Base-by-base conservation (phyloP, 2,113 vertebrate species). In the Danio rerio region DNA sequence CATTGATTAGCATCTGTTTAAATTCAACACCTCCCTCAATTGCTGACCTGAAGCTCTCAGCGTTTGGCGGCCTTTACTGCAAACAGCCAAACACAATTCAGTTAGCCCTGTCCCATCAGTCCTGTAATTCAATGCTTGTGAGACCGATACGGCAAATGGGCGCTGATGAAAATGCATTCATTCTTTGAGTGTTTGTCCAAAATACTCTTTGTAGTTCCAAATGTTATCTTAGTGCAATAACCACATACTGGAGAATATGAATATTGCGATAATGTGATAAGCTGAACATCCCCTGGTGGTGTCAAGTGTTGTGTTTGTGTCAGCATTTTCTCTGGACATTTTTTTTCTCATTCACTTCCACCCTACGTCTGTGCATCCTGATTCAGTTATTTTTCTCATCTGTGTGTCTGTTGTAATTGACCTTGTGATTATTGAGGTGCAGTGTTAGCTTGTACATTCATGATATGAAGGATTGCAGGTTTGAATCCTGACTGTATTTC, bases 1-100 rank as follows among this genome's bases (percentile, higher is more conserved):
- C 58, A 40, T 78, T 47, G 20, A 52, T 21, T 59, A 52, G 49
- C 7, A 1, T 74, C 59, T 84, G 62, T 84, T 58, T 86, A 78
- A 82, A 83, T 80, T 79, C 40, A 80, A 74, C 74, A 74, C 63
- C 47, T 84, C 62, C 80, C 75, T 42, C 65, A 50, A 79, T 82
- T 68, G 59, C 66, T 49, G 73, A 43, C 78, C 50, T 82, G 61
- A 68, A 66, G 73, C 80, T 85, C 42, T 78, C 31, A 65, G 61
- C 52, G 68, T 73, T 52, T 49, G 50, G 18, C 11, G 65, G 65
- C 47, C 53, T 50, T 66, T 76, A 40, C 74, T 70, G 62, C 47
- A 1, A 15, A 72, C 65, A 6, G 66, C 21, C 78, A 10, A 85
- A 68, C 40, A 45, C 74, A 82, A 78, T 82, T 85, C 71, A 82